phyloP scores from a whole-genome alignment of 2,797 vertebrate genomes.

The Pangasius macronema region DNA sequence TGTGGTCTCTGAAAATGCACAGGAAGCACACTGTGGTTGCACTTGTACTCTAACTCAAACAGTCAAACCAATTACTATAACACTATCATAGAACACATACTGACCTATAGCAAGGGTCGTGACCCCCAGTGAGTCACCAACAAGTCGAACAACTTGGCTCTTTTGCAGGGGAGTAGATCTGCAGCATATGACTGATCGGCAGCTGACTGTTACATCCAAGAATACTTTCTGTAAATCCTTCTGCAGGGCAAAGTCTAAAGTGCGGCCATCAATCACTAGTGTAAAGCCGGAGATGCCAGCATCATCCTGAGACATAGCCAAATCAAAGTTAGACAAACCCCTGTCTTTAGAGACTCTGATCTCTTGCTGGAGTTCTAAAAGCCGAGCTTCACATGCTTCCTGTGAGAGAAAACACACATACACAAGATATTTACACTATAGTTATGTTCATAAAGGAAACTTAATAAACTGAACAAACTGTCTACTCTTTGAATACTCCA shows the following conservation, averaged over 20 bases:
- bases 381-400: slow-evolving; percentile 79
- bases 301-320: slow-evolving; percentile 55
- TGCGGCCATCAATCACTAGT: slow-evolving; percentile 85
- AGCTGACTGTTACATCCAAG: slow-evolving; percentile 78
- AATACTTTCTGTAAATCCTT: slow-evolving; percentile 78
- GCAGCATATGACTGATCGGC: slow-evolving; percentile 91
- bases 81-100: slow-evolving; percentile 31
- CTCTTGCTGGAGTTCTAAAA: slow-evolving; percentile 73
- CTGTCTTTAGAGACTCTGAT: slow-evolving; percentile 61
- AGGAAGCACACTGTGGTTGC: not conserved
- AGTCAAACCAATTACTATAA: not conserved
- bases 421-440: not conserved
- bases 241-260: slow-evolving; percentile 84
- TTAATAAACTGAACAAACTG: not conserved
- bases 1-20: not conserved
- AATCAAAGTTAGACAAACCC: slow-evolving; percentile 47
- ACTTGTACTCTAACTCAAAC: not conserved
- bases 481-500: not conserved
- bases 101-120: slow-evolving; percentile 92
- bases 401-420: slow-evolving; percentile 58
- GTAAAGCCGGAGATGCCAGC: slow-evolving; percentile 63
- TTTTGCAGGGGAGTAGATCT: slow-evolving; percentile 92
- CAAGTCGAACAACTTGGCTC: slow-evolving; percentile 85
- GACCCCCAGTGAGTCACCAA: slow-evolving; percentile 81
- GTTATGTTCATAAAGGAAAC: not conserved